A percentile compares a stretch with the other conserved stretches of the same genome.
Evolutionary conservation across 2,888 invertebrate genomes (phyloP).

Genomic region (Ecdyonurus torrentis): DNA sequence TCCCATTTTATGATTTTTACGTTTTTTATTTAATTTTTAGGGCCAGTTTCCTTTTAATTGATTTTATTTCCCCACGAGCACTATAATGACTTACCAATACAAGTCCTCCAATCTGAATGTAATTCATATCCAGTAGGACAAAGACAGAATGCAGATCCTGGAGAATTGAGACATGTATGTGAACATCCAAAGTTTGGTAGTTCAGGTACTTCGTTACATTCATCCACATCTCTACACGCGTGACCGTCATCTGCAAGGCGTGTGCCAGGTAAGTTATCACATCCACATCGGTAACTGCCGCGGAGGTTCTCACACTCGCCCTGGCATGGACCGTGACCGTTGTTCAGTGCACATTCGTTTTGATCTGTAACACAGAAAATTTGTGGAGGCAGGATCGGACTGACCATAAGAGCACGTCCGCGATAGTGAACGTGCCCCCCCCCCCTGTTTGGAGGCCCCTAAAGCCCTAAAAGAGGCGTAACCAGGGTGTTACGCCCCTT

Average conservation of each 20-base stretch:
- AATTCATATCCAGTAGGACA: slow-evolving; percentile 39
- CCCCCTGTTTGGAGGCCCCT: no score
- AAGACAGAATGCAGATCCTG: slow-evolving; percentile 37
- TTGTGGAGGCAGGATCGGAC: no score
- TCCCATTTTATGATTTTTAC: no score
- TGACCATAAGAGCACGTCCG: no score
- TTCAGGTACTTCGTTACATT: slow-evolving; percentile 26
- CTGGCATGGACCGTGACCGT: slow-evolving; percentile 46
- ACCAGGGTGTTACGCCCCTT: no score
- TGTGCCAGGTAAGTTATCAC: slow-evolving; percentile 38
- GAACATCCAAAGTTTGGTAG: slow-evolving; percentile 30
- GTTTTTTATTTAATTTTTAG: no score
- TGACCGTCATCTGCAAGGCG: slow-evolving; percentile 35
- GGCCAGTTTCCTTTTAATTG: no score
- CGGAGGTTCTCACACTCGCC: slow-evolving; percentile 39
- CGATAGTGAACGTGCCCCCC: no score
- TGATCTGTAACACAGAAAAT: slow-evolving; percentile 26
- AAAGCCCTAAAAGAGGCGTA: no score
- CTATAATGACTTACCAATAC: slow-evolving; percentile 15
- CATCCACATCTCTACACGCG: slow-evolving; percentile 36
- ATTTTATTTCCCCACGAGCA: no score
- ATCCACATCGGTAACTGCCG: slow-evolving; percentile 40
- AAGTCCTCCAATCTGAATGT: slow-evolving; percentile 26
- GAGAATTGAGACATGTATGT: slow-evolving; percentile 30
- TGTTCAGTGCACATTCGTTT: slow-evolving; percentile 42